A percentile compares a stretch with the other conserved stretches of the same genome.
phyloP scores from a whole-genome alignment of 2,113 vertebrate species.

The Burhinus oedicnemus region DNA sequence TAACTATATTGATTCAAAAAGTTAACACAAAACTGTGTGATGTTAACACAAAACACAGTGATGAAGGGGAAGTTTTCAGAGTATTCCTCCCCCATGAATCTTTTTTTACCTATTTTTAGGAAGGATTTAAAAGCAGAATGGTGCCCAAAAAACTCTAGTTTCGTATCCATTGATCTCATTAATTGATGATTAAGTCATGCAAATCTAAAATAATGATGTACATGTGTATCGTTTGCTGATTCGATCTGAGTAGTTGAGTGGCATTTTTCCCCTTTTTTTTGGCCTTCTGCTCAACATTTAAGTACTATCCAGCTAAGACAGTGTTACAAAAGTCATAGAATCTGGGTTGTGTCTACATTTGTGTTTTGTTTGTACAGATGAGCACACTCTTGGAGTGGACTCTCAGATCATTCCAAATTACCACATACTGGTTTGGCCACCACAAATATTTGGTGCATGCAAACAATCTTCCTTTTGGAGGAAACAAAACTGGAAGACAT shows the following conservation, averaged over 20 bases:
- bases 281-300: not conserved
- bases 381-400: not conserved
- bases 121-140: not conserved
- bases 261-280: not conserved
- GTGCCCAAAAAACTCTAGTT: accelerated
- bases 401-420: not conserved
- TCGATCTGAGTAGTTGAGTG: not conserved
- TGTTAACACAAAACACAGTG: not conserved
- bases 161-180: not conserved
- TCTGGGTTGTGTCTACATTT: not conserved
- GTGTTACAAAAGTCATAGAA: not conserved
- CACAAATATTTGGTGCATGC: not conserved
- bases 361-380: not conserved
- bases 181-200: not conserved
- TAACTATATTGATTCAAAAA: too few relatives aligned
- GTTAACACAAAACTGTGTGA: not conserved
- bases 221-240: not conserved
- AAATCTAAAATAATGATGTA: not conserved
- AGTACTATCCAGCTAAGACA: not conserved
- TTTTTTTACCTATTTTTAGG: not conserved
- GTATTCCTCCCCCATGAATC: not conserved
- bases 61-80: not conserved
- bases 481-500: not conserved
- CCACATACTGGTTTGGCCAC: not conserved
- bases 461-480: not conserved